Evolutionary conservation across 1,140 invertebrate species (phyloP), one percentile per base, ranked within the genome.

Genomic region (Pectinophora gossypiella): DNA sequence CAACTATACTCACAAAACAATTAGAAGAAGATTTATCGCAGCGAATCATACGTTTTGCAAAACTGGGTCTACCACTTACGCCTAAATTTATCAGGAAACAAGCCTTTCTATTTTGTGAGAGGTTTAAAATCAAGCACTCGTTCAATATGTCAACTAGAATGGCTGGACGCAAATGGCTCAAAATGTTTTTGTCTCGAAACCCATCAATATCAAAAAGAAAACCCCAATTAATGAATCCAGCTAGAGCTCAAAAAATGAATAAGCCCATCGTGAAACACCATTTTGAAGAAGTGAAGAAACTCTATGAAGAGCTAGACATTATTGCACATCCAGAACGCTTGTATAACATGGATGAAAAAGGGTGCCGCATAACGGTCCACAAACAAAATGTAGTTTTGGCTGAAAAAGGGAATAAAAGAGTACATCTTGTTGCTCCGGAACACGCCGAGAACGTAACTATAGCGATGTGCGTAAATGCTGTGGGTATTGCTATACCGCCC

Each of bases 281-380:
- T 56, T 82, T 81, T 61, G 22, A 54, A 51, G 72, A 69, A 50
- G 43, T 70, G 13, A 57, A 68, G 20, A 52, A 58, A 49, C 15
- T 81, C 2, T 61, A 75, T 23, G 51, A 63, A 5, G 56, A 70
- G 21, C 48, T 78, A 42, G 56, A 75, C 35, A 59, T 86, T 23
- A 42, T 19, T 15, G 38, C 58, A 46, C 54, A 60, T 53, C 73
- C 75, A 43, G 46, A 84, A 53, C 48, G 56, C 4, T 67, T 85
- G 10, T 87, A 64, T 57, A 87, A 85, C 43, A 72, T 87, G 48
- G 84, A 86, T 63, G 78, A 88, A 60, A 88, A 87, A 51, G 78
- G 73, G 1, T 79, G 78, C 55, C 59, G 65, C 3, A 54, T 84
- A n/a, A 73, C 63, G 3, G 6, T 87, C 5, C 79, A 88, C 46